Evolutionary conservation across 2,888 invertebrate species (phyloP).

Genomic region (Lasioglossum pauxillum): DNA sequence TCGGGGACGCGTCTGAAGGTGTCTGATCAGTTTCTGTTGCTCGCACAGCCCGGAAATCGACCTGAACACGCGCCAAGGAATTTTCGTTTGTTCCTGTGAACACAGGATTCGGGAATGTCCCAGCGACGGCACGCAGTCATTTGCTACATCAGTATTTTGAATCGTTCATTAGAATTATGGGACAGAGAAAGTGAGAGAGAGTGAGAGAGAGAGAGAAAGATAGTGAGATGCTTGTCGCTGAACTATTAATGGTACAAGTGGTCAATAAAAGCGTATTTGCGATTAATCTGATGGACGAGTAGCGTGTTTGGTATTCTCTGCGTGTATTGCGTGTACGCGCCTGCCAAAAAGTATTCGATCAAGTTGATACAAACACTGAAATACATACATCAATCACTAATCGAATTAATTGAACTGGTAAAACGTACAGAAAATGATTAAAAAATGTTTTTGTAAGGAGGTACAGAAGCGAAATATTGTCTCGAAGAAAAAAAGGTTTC

Average conservation of each 20-base stretch:
- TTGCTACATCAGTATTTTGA: constrained; percentile 44
- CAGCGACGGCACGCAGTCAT: constrained; percentile 70
- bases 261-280: constrained; percentile 70
- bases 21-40: constrained; percentile 7
- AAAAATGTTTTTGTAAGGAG: not conserved
- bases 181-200: not conserved
- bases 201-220: not conserved
- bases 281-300: constrained; percentile 71
- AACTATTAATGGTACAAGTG: constrained; percentile 71
- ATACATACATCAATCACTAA: not conserved
- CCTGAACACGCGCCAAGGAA: constrained; percentile 52
- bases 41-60: constrained; percentile 15
- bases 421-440: not conserved
- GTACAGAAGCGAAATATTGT: not conserved
- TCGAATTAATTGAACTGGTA: not conserved
- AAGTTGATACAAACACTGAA: no score
- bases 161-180: constrained; percentile 67
- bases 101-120: constrained; percentile 80
- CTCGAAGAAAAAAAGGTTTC: not conserved
- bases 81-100: constrained; percentile 80
- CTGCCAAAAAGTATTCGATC: not conserved
- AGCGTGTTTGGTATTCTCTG: constrained; percentile 57
- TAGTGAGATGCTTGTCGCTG: constrained; percentile 66
- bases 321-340: constrained; percentile 50
- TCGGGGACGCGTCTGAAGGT: not conserved